phyloP scores from a whole-genome alignment of 2,113 vertebrate genomes.

The Pandion haliaetus region DNA sequence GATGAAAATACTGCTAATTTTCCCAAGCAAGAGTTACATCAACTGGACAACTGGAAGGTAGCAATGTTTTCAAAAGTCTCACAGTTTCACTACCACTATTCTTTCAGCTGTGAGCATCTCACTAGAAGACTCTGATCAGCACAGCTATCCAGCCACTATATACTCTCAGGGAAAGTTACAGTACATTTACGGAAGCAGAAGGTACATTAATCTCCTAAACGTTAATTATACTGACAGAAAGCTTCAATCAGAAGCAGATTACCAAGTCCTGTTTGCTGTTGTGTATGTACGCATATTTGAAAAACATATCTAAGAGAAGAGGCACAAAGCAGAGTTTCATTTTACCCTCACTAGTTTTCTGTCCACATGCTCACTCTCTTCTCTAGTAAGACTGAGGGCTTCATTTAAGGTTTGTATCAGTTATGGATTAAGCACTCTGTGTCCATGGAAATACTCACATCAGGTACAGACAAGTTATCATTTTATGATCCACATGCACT shows the following conservation, averaged over 20 bases:
- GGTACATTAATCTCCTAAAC: neutral
- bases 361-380: neutral
- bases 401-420: neutral
- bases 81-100: neutral
- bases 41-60: neutral
- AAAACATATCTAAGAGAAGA: neutral
- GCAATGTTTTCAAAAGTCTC: neutral
- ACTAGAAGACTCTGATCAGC: neutral
- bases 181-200: neutral
- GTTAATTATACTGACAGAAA: neutral
- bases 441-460: neutral
- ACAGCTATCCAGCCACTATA: neutral
- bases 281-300: accelerated
- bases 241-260: neutral
- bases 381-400: neutral
- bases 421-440: neutral
- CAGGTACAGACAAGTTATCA: neutral
- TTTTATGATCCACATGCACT: neutral
- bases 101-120: neutral
- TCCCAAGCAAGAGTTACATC: neutral
- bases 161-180: neutral
- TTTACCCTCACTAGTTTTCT: neutral
- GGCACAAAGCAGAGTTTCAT: neutral
- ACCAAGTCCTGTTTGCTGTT: neutral
- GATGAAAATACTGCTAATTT: neutral